A percentile compares a stretch with the other conserved stretches of the same genome.
These are phyloP conservation scores for Macrosiphum euphorbiae DNA, from an alignment of 2,888 invertebrate genomes.

Conservation along the genomic window DNA sequence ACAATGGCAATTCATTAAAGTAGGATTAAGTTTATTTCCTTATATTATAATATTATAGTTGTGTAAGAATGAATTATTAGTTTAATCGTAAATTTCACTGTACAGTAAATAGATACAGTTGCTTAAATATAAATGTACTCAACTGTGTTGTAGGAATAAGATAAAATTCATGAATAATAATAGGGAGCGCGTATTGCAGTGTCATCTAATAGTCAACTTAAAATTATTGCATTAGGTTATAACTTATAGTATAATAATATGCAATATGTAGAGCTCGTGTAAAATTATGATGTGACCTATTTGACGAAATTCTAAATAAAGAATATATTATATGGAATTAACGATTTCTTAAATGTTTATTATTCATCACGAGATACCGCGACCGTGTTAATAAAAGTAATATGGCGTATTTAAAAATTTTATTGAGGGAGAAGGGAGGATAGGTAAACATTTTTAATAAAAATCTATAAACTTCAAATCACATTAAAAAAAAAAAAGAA, in stretches of 20 bases:
- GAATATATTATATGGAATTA: neutral
- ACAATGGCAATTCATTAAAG: conserved; percentile 9
- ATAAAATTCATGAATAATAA: conserved; percentile 22
- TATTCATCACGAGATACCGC: neutral
- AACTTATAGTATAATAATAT: neutral
- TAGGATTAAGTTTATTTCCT: conserved; percentile 40
- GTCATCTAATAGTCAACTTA: neutral
- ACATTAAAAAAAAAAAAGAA: neutral
- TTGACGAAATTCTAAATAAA: neutral
- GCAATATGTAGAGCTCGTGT: neutral
- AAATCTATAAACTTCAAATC: neutral
- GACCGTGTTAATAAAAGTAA: neutral
- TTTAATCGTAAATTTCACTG: conserved; percentile 45
- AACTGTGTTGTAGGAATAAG: conserved; percentile 17
- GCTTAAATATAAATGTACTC: conserved; percentile 30
- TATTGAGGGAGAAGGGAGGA: neutral
- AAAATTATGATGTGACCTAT: too few relatives aligned
- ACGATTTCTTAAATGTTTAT: neutral
- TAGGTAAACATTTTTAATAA: neutral
- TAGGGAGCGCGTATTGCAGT: conserved; percentile 27
- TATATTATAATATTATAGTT: conserved; percentile 7
- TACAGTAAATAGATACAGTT: conserved; percentile 29
- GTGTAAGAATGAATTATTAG: conserved; percentile 56
- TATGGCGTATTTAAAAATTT: too few relatives aligned
- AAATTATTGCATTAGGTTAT: conserved; percentile 30